Evolutionary conservation across 2,797 vertebrate species (phyloP).

Genomic region (Ceryle rudis): DNA sequence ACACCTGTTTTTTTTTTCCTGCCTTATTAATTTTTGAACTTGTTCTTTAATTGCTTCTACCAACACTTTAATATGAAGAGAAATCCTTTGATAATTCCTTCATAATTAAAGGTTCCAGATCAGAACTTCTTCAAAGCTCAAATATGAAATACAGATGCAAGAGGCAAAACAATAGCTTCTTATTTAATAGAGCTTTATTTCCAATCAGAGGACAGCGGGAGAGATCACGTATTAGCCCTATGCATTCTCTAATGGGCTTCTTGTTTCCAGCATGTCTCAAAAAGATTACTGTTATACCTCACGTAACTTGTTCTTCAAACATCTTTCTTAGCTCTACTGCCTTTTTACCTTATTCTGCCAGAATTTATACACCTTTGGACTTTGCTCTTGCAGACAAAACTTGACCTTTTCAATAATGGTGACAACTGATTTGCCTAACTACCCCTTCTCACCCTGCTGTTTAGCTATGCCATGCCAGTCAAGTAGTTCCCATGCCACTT

Average conservation of each 20-base stretch:
- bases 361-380: background rate
- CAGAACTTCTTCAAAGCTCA: background rate
- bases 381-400: background rate
- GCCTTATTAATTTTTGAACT: background rate
- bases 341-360: background rate
- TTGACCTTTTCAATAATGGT: background rate
- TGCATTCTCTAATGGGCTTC: background rate
- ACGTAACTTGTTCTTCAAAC: background rate
- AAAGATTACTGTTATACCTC: background rate
- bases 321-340: background rate
- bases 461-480: background rate
- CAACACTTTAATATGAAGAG: background rate
- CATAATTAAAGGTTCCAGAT: background rate
- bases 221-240: background rate
- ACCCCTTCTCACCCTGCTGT: background rate
- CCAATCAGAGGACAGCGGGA: background rate
- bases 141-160: background rate
- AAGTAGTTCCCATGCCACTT: background rate
- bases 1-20: background rate
- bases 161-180: background rate
- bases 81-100: background rate
- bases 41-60: background rate
- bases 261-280: background rate
- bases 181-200: background rate
- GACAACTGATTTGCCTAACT: background rate